These are phyloP conservation scores for Gadus chalcogrammus DNA, from an alignment of 2,113 vertebrate genomes.

Conservation along the genomic window DNA sequence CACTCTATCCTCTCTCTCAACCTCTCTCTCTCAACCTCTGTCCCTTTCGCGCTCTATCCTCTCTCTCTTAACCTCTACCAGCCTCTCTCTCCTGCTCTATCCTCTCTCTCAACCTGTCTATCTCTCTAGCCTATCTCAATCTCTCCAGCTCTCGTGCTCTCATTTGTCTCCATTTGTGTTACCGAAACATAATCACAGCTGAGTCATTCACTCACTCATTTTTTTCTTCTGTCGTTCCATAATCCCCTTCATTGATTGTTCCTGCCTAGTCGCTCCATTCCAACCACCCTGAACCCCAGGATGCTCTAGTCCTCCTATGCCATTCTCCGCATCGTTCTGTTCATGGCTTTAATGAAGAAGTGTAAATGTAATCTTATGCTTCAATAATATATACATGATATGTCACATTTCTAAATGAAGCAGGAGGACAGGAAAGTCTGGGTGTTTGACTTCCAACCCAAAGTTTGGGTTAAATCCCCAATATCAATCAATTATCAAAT, in stretches of 20 bases:
- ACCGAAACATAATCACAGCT: background rate
- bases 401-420: too few relatives aligned
- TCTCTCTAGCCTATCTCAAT: background rate
- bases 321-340: background rate
- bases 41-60: background rate
- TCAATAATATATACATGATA: too few relatives aligned
- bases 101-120: background rate
- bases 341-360: too few relatives aligned
- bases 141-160: background rate
- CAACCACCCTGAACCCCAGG: background rate
- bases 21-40: constrained; percentile 8
- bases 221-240: constrained; percentile 21
- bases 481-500: too few relatives aligned
- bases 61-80: constrained; percentile 5
- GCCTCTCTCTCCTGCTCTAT: background rate
- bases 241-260: background rate
- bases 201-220: constrained; percentile 5
- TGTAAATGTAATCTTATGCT: too few relatives aligned
- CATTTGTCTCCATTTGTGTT: background rate
- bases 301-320: background rate
- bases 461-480: too few relatives aligned
- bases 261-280: background rate
- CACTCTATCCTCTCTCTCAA: constrained; percentile 2
- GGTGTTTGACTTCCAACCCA: too few relatives aligned
- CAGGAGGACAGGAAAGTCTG: too few relatives aligned